Evolutionary conservation across 2,797 vertebrate genomes (phyloP), one percentile per base, ranked within the genome.

Genomic region (Cephalopachus bancanus): DNA sequence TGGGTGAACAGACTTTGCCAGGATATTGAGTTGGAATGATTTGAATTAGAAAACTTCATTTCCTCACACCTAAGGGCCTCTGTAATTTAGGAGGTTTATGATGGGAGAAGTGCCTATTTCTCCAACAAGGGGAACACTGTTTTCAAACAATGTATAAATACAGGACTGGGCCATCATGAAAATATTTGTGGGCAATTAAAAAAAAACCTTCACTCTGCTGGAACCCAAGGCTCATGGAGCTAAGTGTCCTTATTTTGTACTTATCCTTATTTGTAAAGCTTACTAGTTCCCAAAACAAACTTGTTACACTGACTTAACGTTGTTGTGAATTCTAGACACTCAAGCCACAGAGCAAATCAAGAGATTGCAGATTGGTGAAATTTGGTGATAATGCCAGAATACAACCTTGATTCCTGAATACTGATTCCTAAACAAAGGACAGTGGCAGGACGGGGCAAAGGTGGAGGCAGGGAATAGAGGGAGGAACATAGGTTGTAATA

Each of bases 391-490:
- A 67, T 53, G n/a, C 44, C 17, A 64, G 55, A 88, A 69, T 37
- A 72, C 16, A 28, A 12, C 33, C 22, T 24, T 60, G 93, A 89
- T 95, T 98, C 64, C 96, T 97, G 98, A 96, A 97, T 97, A 97
- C 0, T 62, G 93, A 93, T 97, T 95, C 93, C 93, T 96, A 98
- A 98, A 98, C 94, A 97, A 98, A 96, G 97, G 97, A 95, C 88
- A 97, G 75, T 72, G 0, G 12, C 49, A 96, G 96, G 90, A 96
- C 96, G 71, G 53, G 80, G 12, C 24, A 22, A 1, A 33, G 14
- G 33, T 24, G n/a, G 17, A 83, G 24, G 33, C 14, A 81, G 26
- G 94, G 97, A 98, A 98, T 94, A 96, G 97, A 98, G 97, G 94
- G 96, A 97, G 97, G 96, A 44, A 44, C 79, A 67, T 96, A 94